These are phyloP conservation scores for Calidris pygmaea DNA, from an alignment of 2,113 vertebrate genomes.

Conservation along the genomic window DNA sequence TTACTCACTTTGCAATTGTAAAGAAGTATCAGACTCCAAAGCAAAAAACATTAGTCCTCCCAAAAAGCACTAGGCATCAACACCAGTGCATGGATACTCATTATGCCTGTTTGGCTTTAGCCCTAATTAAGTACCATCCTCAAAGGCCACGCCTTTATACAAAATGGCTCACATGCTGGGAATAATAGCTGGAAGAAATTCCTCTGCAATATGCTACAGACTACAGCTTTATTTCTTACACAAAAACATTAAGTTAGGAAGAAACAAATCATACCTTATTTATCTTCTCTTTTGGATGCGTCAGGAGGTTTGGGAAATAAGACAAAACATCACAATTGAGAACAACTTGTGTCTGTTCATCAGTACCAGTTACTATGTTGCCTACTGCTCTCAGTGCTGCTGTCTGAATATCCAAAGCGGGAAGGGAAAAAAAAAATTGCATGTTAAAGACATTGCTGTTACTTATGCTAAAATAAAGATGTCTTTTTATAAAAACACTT, in stretches of 20 bases:
- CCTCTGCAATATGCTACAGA: not conserved
- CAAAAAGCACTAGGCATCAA: not conserved
- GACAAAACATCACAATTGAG: conserved; percentile 98
- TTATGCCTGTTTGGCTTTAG: not conserved
- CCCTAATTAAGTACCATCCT: not conserved
- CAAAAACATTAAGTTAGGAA: not conserved
- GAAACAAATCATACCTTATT: conserved; percentile 86
- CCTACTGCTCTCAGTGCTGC: conserved; percentile 97
- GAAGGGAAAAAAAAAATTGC: conserved; percentile 27
- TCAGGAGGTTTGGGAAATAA: conserved; percentile 95
- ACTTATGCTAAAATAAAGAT: not conserved
- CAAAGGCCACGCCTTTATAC: not conserved
- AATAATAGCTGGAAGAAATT: not conserved
- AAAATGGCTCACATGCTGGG: not conserved
- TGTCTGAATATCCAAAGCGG: conserved; percentile 76
- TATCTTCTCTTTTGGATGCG: conserved; percentile 99
- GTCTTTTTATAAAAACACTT: not conserved
- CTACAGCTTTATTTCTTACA: not conserved
- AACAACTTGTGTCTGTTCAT: conserved; percentile 98
- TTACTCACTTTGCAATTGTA: not conserved
- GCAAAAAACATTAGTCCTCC: not conserved
- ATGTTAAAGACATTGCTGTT: conserved; percentile 30
- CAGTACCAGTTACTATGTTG: conserved; percentile 98
- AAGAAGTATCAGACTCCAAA: not conserved
- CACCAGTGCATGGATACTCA: not conserved